These are phyloP conservation scores for Polydesmus complanatus DNA, from an alignment of 2,888 invertebrate species.

Conservation along the genomic window DNA sequence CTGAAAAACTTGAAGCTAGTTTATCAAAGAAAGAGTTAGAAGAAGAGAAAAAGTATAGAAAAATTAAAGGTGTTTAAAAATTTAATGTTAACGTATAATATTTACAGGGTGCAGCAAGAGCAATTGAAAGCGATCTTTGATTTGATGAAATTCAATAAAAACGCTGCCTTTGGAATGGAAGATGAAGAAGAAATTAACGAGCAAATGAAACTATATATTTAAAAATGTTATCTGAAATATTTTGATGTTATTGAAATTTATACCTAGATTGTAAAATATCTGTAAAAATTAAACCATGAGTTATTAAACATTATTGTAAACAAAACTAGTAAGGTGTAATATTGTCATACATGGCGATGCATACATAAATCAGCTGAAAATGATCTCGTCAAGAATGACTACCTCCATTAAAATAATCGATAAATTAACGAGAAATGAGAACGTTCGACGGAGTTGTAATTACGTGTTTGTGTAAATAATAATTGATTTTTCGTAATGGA, in stretches of 20 bases:
- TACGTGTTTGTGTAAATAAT: background rate
- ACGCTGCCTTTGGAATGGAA: slow-evolving; percentile 6
- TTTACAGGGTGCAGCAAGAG: slow-evolving; percentile 6
- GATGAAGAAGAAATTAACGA: slow-evolving; percentile 5
- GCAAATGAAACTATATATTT: slow-evolving; percentile 8
- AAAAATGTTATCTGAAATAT: too few relatives aligned
- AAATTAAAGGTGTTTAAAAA: background rate
- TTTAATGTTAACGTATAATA: background rate
- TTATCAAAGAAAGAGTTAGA: slow-evolving; percentile 7
- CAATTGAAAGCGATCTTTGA: slow-evolving; percentile 11
- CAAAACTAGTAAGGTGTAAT: too few relatives aligned
- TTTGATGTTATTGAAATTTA: too few relatives aligned
- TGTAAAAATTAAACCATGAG: too few relatives aligned
- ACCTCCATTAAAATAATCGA: too few relatives aligned
- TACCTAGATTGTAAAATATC: too few relatives aligned
- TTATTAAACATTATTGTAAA: too few relatives aligned
- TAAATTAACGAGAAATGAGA: too few relatives aligned
- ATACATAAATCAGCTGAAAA: background rate
- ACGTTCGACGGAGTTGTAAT: too few relatives aligned
- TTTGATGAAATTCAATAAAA: slow-evolving; percentile 9
- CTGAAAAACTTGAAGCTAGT: slow-evolving; percentile 7
- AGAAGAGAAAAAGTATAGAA: slow-evolving; percentile 12
- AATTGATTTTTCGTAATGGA: background rate
- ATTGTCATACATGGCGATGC: too few relatives aligned
- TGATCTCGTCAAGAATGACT: too few relatives aligned